phyloP scores from a whole-genome alignment of 2,888 invertebrate species.

The Hymenopus coronatus region DNA sequence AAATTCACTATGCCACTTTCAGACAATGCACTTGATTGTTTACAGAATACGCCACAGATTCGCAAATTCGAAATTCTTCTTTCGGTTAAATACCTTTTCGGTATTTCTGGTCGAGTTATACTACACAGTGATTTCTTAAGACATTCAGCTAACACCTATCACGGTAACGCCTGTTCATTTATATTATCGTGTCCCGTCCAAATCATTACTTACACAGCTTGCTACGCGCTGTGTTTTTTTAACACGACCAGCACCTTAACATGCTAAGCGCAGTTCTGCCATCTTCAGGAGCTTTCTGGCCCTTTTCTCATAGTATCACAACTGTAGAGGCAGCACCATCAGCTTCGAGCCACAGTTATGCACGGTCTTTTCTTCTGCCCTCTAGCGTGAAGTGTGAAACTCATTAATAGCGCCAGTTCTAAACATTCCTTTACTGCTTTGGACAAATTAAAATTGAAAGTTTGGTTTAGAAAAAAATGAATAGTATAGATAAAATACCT shows the following conservation, averaged over 20 bases:
- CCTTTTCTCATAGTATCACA: neutral
- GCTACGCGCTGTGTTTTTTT: neutral
- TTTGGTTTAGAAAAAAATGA: no score
- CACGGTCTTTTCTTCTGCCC: neutral
- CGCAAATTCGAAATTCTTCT: neutral
- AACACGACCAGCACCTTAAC: neutral
- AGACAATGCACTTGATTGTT: neutral
- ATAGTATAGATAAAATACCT: no score
- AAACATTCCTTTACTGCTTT: no score
- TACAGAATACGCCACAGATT: neutral
- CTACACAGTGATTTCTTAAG: neutral
- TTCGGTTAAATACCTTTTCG: neutral
- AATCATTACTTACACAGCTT: slow-evolving; percentile 12
- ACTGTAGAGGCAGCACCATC: neutral
- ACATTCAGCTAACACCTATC: neutral
- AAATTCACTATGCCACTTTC: neutral
- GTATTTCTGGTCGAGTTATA: neutral
- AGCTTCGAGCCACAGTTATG: no score
- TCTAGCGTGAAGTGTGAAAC: neutral
- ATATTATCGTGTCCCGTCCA: neutral
- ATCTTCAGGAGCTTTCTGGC: neutral
- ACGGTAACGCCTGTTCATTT: neutral
- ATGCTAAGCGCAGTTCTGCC: neutral
- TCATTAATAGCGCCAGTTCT: no score
- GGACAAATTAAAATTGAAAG: no score